phyloP scores from a whole-genome alignment of 2,113 vertebrate genomes.

The Ameiurus melas region DNA sequence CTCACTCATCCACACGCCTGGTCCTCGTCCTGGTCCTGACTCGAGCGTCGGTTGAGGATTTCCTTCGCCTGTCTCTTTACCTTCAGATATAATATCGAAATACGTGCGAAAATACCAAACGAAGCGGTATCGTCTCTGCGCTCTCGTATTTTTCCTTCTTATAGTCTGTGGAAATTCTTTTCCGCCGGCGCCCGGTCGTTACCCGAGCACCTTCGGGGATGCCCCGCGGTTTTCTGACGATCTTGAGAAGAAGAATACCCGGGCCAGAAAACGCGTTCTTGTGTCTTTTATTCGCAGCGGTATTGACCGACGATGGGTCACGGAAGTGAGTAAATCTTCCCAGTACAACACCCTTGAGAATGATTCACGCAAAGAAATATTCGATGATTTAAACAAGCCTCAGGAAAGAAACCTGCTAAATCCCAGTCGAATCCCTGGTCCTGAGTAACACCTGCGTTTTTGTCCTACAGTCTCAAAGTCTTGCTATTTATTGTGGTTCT shows the following conservation, averaged over 20 bases:
- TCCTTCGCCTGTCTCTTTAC: background rate
- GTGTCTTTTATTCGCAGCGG: background rate
- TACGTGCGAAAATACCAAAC: background rate
- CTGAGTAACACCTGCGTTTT: background rate
- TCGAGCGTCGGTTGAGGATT: background rate
- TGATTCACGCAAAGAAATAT: background rate
- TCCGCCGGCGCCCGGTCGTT: background rate
- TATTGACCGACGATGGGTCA: background rate
- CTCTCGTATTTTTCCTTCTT: background rate
- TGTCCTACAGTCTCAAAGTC: constrained; percentile 12
- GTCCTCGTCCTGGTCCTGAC: background rate
- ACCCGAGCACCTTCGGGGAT: background rate
- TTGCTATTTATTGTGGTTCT: constrained; percentile 34
- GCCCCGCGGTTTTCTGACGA: no score
- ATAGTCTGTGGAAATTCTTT: background rate
- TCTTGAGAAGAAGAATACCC: background rate
- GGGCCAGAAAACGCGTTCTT: background rate
- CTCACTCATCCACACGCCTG: background rate
- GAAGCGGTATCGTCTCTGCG: background rate
- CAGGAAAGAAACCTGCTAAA: background rate
- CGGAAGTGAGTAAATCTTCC: no score
- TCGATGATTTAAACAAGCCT: background rate
- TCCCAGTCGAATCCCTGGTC: background rate
- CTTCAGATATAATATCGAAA: background rate
- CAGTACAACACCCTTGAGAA: background rate